Base-by-base conservation (phyloP, 2,888 invertebrate genomes). In the Drosophila atripex region DNA sequence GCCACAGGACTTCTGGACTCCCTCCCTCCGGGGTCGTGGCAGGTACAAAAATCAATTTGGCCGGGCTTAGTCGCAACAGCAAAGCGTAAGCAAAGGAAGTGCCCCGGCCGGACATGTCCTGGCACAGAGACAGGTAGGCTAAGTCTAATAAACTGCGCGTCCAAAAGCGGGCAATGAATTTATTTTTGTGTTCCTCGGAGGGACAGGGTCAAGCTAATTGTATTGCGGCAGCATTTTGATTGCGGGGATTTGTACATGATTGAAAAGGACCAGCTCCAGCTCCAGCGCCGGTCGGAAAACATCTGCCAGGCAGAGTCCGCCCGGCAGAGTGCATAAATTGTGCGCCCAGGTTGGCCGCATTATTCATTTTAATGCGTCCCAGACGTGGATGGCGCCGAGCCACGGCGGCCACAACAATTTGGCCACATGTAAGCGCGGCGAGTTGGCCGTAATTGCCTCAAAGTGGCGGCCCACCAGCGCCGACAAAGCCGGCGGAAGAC, bases 321-420 rank as follows among this genome's bases (percentile, higher is more conserved):
- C 64, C 58, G 82, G 86, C 58, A 85, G 86, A 87, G 86, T 83
- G 82, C 88, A 85, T 83, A 87, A 85, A 83, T 88, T 83, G 76
- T 83, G 68, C 51, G 78, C 75, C 76, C 75, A 68, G 73, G 78
- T 71, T 78, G 84, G 82, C 78, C 75, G 77, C 86, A 88, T 88
- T 88, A 88, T 87, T 88, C 88, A 88, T 89, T 88, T 88, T 88
- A 88, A 88, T 89, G 83, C 82, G 68, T 64, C 80, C 73, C 76
- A 68, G 79, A 78, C 75, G 49, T 21, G 51, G 47, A 60, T 38
- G 68, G 65, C 53, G 49, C 25, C 30, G 51, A 43, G 49, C 38
- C 50, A 53, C 25, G 61, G 76, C 86, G 77, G 59, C 83, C 86
- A 86, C 88, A 80, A 78, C 78, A 80, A 83, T 88, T 83, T 86